A percentile compares a stretch with the other conserved stretches of the same genome.
phyloP scores from a whole-genome alignment of 2,888 invertebrate genomes.

The Tricholauxania praeusta region DNA sequence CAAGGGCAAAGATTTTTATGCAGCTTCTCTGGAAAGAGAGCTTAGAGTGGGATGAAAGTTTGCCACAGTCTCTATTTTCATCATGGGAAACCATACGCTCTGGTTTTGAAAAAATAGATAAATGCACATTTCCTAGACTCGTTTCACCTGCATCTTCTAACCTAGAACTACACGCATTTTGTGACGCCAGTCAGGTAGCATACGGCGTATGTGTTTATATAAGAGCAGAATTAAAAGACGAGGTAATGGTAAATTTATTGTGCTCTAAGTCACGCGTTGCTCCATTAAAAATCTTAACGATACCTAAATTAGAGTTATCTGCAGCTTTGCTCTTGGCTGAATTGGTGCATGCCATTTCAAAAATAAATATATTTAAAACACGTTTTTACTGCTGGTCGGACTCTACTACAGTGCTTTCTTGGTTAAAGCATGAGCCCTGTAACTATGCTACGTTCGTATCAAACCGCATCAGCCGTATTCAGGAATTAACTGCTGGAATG shows the following conservation, averaged over 20 bases:
- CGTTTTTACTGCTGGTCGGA: conserved; percentile 31
- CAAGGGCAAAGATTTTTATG: conserved; percentile 41
- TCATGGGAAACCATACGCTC: conserved; percentile 20
- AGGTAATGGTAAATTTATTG: not conserved
- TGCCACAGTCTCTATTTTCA: conserved; percentile 29
- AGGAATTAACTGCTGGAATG: conserved; percentile 21
- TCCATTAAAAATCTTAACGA: conserved; percentile 20
- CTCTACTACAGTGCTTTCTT: conserved; percentile 23
- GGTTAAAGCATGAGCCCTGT: conserved; percentile 26
- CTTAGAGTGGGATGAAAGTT: conserved; percentile 42
- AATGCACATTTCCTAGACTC: conserved; percentile 33
- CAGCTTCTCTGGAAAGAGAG: conserved; percentile 37
- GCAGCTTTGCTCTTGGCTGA: conserved; percentile 14
- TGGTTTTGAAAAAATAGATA: not conserved
- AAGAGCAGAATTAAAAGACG: not conserved
- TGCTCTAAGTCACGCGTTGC: conserved; percentile 29
- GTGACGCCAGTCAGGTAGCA: conserved; percentile 28
- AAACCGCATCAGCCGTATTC: conserved; percentile 16
- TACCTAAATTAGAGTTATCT: conserved; percentile 12
- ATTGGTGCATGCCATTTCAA: not conserved
- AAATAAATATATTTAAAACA: conserved; percentile 9
- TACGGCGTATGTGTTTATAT: conserved; percentile 22
- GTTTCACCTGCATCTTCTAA: conserved; percentile 13
- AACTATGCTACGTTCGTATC: conserved; percentile 29
- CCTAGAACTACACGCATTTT: conserved; percentile 41